Evolutionary conservation across 2,888 invertebrate species (phyloP), one percentile per base, ranked within the genome.

Genomic region (Dione vanillae): DNA sequence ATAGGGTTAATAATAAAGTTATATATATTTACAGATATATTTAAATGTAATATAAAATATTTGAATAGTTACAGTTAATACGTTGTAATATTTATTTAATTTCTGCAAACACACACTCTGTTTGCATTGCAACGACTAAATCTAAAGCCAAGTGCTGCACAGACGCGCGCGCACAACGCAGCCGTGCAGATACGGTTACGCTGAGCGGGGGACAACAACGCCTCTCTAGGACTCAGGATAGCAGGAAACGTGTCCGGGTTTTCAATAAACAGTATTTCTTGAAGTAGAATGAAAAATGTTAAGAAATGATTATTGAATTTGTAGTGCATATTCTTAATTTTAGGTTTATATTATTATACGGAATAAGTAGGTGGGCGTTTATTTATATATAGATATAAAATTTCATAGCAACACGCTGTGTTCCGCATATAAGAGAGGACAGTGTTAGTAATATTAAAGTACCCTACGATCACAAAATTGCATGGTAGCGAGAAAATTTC

Each of bases 91-190:
- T 54, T 35, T 56, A 5, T 11, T 43, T 59, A 59, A 20, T 43
- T 59, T n/a, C 59, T 59, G 27, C 73, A 73, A 27, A 73, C 61
- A 16, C 73, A 73, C 11, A 67, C 37, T 27, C 16, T 47, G 27
- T 67, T 67, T 5, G 43, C 47, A 43, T 67, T 73, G 54, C 73
- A 73, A 41, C 67, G 65, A 12, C 70, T 67, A 3, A 20, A 51
- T 19, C 65, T 59, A 27, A 56, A 73, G 12, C 70, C 70, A 0
- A 73, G 61, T 40, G 66, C 41, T 20, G 61, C n/a, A 37, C 67
- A 67, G 6, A 58, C 20, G 20, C 58, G 47, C n/a, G 47, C 37
- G 58, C 67, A 67, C 40, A 49, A 1, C 0, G n/a, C n/a, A 2
- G 45, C n/a, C 58, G 67, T 58, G n/a, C 67, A 67, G 40, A 58